Percentiles rank a stretch among this genome's conserved stretches.
These are phyloP conservation scores for Tipula helvola DNA, from an alignment of 2,888 invertebrate species.

Conservation along the genomic window DNA sequence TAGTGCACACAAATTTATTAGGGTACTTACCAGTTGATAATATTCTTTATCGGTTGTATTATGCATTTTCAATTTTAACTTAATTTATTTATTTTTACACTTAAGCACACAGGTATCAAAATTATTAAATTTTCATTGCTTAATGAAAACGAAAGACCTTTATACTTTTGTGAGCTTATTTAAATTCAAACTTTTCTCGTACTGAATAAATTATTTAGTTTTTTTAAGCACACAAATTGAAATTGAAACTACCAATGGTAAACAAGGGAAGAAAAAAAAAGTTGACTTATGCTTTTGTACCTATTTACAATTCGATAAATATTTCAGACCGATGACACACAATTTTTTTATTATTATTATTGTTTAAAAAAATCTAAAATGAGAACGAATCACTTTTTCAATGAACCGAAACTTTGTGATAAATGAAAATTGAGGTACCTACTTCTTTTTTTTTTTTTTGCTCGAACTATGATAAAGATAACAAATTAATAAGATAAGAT, in stretches of 20 bases:
- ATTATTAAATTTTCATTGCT: background rate
- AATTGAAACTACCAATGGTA: background rate
- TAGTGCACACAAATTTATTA: background rate
- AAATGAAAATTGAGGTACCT: background rate
- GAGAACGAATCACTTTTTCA: background rate
- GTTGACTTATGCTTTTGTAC: background rate
- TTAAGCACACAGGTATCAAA: background rate
- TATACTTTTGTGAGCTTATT: background rate
- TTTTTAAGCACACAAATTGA: background rate
- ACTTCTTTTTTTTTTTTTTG: background rate
- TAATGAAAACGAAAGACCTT: background rate
- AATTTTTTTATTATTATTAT: background rate
- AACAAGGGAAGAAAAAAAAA: background rate
- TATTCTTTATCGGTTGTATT: constrained; percentile 17
- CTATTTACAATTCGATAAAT: background rate
- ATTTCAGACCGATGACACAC: background rate
- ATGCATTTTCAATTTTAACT: background rate
- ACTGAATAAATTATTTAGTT: background rate
- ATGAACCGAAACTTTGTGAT: background rate
- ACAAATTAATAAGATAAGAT: background rate
- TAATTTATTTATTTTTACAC: background rate
- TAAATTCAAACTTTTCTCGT: background rate
- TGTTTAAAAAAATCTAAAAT: background rate
- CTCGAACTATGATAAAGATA: background rate
- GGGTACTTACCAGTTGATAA: constrained; percentile 18